Evolutionary conservation across 2,888 invertebrate genomes (phyloP).

Genomic region (Tenthredo livida): DNA sequence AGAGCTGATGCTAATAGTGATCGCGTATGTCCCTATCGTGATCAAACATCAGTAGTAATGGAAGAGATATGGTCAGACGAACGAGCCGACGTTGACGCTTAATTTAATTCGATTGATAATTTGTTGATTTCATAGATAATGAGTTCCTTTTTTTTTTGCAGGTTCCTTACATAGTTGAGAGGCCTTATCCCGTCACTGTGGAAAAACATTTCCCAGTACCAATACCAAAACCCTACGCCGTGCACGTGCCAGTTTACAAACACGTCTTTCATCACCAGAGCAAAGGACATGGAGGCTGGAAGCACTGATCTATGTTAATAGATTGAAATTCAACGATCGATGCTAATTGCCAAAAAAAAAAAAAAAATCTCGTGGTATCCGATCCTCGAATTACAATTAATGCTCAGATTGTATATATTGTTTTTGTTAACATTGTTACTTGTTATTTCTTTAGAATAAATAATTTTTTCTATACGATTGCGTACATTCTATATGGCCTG

Average conservation of each 20-base stretch:
- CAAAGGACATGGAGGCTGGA: slow-evolving; percentile 69
- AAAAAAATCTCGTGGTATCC: slow-evolving; percentile 24
- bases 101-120: not conserved
- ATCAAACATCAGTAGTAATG: slow-evolving; percentile 25
- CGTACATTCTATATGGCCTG: not conserved
- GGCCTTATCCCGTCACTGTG: slow-evolving; percentile 80
- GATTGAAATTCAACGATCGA: slow-evolving; percentile 12
- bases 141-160: slow-evolving; percentile 54
- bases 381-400: slow-evolving; percentile 33
- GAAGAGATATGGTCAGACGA: slow-evolving; percentile 32
- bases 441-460: slow-evolving; percentile 36
- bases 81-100: not conserved
- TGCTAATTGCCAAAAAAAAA: slow-evolving; percentile 60
- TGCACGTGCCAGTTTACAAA: slow-evolving; percentile 81
- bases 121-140: not conserved
- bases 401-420: slow-evolving; percentile 63
- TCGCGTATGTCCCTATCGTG: not conserved
- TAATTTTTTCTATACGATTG: slow-evolving; percentile 33
- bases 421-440: slow-evolving; percentile 32
- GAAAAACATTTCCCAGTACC: slow-evolving; percentile 81
- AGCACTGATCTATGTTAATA: slow-evolving; percentile 62
- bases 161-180: slow-evolving; percentile 82
- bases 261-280: slow-evolving; percentile 76
- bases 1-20: not conserved
- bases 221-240: slow-evolving; percentile 81